These are phyloP conservation scores for Eucera pruinosa DNA, from an alignment of 2,888 invertebrate species.

Conservation along the genomic window DNA sequence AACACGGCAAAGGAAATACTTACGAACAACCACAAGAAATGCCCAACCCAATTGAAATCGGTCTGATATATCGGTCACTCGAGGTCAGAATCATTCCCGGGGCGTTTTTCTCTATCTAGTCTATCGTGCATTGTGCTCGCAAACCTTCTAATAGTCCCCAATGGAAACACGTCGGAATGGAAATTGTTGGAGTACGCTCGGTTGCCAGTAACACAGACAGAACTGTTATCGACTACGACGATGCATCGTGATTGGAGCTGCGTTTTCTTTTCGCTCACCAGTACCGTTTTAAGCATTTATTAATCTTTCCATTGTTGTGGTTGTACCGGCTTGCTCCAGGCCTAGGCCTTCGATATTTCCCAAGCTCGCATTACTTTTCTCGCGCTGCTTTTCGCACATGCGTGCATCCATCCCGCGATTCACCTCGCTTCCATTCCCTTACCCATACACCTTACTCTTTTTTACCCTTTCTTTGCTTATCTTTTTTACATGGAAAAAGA, in stretches of 20 bases:
- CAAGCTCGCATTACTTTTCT: slow-evolving; percentile 23
- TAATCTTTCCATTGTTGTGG: slow-evolving; percentile 77
- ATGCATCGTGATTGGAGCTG: slow-evolving; percentile 83
- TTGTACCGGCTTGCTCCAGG: slow-evolving; percentile 84
- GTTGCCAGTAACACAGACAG: slow-evolving; percentile 79
- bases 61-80: slow-evolving; percentile 66
- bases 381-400: too few species aligned
- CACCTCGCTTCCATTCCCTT: slow-evolving; percentile 31
- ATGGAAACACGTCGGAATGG: too few species aligned
- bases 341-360: slow-evolving; percentile 73
- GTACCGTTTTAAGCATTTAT: slow-evolving; percentile 59
- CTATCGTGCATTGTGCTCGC: too few species aligned
- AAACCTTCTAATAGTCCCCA: too few species aligned
- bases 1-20: slow-evolving; percentile 77
- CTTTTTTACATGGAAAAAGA: too few species aligned
- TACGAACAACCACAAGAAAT: slow-evolving; percentile 72
- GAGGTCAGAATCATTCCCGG: slow-evolving; percentile 3
- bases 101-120: too few species aligned
- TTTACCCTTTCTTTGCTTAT: too few species aligned
- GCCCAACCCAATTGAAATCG: slow-evolving; percentile 36
- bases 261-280: slow-evolving; percentile 74
- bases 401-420: slow-evolving; percentile 12
- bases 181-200: slow-evolving; percentile 49
- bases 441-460: slow-evolving; percentile 39
- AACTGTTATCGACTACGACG: too few species aligned